phyloP scores from a whole-genome alignment of 2,797 vertebrate species.

The Rhinatrema bivittatum region DNA sequence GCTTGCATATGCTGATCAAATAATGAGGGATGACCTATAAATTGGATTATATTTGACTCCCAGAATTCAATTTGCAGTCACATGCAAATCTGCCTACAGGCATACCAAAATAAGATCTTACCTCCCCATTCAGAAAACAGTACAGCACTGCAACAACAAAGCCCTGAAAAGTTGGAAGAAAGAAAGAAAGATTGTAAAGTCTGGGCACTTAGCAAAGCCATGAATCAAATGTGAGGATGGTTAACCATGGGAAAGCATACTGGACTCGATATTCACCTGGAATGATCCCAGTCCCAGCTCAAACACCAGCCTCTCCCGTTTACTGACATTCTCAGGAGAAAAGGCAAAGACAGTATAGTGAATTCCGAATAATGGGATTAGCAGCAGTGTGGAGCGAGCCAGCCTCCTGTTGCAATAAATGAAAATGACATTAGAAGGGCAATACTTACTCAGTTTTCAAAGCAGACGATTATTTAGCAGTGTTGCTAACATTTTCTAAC shows the following conservation, averaged over 20 bases:
- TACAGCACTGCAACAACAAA: slow-evolving; percentile 97
- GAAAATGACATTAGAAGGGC: slow-evolving; percentile 17
- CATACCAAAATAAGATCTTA: slow-evolving; percentile 65
- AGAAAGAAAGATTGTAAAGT: background rate
- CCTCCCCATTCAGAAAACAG: slow-evolving; percentile 97
- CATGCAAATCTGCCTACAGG: too few species aligned
- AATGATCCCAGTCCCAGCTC: slow-evolving; percentile 95
- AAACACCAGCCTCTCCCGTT: slow-evolving; percentile 89
- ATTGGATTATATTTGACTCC: too few species aligned
- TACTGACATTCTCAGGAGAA: slow-evolving; percentile 93
- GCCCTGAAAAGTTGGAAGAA: slow-evolving; percentile 58
- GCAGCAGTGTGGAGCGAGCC: slow-evolving; percentile 90
- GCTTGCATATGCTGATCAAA: too few species aligned
- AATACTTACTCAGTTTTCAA: background rate
- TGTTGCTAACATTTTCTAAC: too few species aligned
- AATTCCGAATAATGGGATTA: slow-evolving; percentile 95
- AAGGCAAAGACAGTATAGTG: slow-evolving; percentile 98
- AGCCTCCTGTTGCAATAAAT: slow-evolving; percentile 71
- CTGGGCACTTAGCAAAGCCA: background rate
- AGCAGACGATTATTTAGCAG: slow-evolving; percentile 2
- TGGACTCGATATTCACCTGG: slow-evolving; percentile 65
- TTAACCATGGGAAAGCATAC: too few species aligned
- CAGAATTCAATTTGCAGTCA: too few species aligned
- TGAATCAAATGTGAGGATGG: background rate
- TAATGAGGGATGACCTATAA: too few species aligned